Evolutionary conservation across 2,888 invertebrate genomes (phyloP).

Genomic region (Noctua pronuba): DNA sequence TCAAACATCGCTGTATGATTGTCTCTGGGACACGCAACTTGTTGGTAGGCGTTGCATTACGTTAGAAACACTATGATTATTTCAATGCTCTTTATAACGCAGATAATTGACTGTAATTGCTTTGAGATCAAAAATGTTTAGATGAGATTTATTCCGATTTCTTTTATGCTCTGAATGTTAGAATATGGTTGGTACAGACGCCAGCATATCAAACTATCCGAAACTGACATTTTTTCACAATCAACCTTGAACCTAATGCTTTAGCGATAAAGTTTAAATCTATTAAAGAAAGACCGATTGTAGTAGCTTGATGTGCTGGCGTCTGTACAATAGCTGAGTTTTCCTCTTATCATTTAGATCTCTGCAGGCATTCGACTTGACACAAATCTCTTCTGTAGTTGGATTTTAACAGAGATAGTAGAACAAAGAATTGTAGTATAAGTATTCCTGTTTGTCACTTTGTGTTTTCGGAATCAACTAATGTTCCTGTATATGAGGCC

Average conservation of each 20-base stretch:
- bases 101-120: conserved; percentile 37
- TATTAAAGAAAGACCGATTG: no score
- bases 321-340: not conserved
- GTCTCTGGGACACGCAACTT: conserved; percentile 50
- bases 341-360: not conserved
- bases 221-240: no score
- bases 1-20: conserved; percentile 45
- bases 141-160: not conserved
- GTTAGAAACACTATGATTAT: conserved; percentile 53
- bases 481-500: not conserved
- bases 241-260: no score
- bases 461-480: not conserved
- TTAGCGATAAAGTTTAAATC: no score
- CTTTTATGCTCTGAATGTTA: conserved; percentile 17
- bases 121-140: conserved; percentile 24
- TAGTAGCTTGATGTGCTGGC: no score
- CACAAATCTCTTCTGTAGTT: not conserved
- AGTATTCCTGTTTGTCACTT: not conserved
- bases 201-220: no score
- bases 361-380: not conserved
- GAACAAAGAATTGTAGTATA: not conserved
- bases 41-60: conserved; percentile 42
- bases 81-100: conserved; percentile 29
- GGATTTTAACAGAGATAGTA: not conserved
- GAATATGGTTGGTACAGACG: not conserved